Evolutionary conservation across 2,797 vertebrate genomes (phyloP), one percentile per base, ranked within the genome.

Genomic region (Mormyrops attenuatus): DNA sequence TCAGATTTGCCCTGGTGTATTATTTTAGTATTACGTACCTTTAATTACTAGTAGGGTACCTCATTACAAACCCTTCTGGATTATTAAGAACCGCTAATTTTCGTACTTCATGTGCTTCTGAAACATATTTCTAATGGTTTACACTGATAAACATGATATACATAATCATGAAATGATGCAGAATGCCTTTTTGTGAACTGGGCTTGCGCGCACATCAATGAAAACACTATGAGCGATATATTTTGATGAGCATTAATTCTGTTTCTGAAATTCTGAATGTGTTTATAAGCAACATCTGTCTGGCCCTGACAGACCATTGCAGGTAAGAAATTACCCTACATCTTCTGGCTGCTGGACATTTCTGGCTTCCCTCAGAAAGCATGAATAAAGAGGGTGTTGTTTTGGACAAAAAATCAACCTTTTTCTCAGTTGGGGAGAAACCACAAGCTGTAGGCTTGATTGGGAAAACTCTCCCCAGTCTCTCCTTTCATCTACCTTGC

Each of bases 311-410:
- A 82, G 8, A 82, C 38, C 84, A 87, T 57, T 57, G 88, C 47
- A 88, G 30, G 49, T 55, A 50, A 57, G 52, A 57, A 86, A 88
- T 66, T 15, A 20, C 57, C 85, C 85, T 50, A 11, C n/a, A 82
- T 17, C 50, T 80, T 38, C 53, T 26, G 88, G 82, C 22, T 34
- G 90, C 84, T 73, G 69, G 38, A 90, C 80, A 41, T 69, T 26
- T 73, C 88, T 88, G 73, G 53, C 47, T 82, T 52, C 69, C 53
- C 1, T 26, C 26, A 11, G 44, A 84, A 84, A 50, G 52, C 69
- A 49, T 26, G 69, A 89, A 91, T 90, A 92, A 92, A 90, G 90
- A 85, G 85, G 50, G 88, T 52, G 89, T 90, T 92, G 90, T 92
- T 66, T 89, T 49, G 17, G 60, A 80, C 87, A 88, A 88, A 91